Evolutionary conservation across 2,888 invertebrate species (phyloP).

Genomic region (Erpobdella octoculata): DNA sequence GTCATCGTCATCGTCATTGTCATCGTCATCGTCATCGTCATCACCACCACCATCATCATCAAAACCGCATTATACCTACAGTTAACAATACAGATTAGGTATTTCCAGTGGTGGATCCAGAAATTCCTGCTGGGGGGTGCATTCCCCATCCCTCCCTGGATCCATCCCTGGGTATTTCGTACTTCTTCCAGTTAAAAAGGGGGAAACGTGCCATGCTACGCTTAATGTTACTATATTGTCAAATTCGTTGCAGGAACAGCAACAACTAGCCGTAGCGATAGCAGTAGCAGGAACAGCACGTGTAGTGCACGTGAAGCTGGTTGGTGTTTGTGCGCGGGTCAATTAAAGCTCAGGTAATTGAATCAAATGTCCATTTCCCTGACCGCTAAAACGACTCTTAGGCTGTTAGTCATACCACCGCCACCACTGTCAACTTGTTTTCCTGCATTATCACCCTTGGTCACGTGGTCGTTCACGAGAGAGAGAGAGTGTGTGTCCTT

Average conservation of each 20-base stretch:
- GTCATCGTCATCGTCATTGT: background rate
- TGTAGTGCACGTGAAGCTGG: background rate
- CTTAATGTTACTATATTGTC: too few species aligned
- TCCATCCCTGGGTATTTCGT: too few species aligned
- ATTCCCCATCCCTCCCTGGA: too few species aligned
- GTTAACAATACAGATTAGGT: too few species aligned
- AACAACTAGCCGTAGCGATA: background rate
- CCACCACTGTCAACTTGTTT: background rate
- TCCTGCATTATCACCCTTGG: conserved; percentile 1
- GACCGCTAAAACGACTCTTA: background rate
- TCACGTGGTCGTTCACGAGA: background rate
- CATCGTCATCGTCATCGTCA: background rate
- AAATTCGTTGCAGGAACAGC: too few species aligned
- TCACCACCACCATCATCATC: too few species aligned
- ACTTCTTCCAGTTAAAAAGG: too few species aligned
- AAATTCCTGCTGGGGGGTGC: too few species aligned
- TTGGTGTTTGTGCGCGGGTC: background rate
- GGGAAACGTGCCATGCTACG: too few species aligned
- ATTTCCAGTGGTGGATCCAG: too few species aligned
- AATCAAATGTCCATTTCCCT: background rate
- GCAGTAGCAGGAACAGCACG: background rate
- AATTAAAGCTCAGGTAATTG: background rate
- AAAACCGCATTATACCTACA: too few species aligned
- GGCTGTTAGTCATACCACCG: conserved; percentile 9
- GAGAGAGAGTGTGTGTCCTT: background rate